phyloP scores from a whole-genome alignment of 23 tunicate genomes.

The Phallusia fumigata region DNA sequence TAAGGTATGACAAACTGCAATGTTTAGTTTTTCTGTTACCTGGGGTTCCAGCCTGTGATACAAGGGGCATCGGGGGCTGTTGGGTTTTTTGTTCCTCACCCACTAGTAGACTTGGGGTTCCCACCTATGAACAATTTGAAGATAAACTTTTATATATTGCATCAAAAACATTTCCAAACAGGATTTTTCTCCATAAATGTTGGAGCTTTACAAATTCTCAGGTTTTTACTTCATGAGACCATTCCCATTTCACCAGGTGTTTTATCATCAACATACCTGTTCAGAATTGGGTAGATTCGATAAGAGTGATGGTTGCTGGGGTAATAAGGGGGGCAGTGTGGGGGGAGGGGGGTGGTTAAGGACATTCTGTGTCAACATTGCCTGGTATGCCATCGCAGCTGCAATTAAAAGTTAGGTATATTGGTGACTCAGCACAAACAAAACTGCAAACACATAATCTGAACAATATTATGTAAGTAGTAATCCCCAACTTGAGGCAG shows the following conservation, averaged over 20 bases:
- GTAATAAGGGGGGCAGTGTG: not conserved
- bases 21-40: not conserved
- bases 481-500: too few species aligned
- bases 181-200: too few species aligned
- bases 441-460: too few species aligned
- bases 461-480: too few species aligned
- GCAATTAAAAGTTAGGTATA: not conserved
- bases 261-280: not conserved
- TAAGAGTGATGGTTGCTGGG: not conserved
- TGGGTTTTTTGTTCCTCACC: not conserved
- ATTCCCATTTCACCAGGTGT: too few species aligned
- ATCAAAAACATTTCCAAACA: too few species aligned
- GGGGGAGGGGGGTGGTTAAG: slow-evolving; percentile 1
- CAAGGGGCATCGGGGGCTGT: not conserved
- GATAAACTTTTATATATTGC: too few species aligned
- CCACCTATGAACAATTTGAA: not conserved
- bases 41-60: slow-evolving; percentile 2
- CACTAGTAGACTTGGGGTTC: not conserved
- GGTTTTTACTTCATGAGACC: too few species aligned
- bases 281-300: not conserved
- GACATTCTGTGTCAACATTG: slow-evolving; percentile 1
- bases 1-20: too few species aligned
- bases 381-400: slow-evolving; percentile 6
- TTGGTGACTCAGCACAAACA: too few species aligned
- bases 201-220: too few species aligned